Evolutionary conservation across 53 echinoderm and acorn worm genomes (phyloP), one percentile per base, ranked within the genome.

Genomic region (Temnopleurus reevesii): DNA sequence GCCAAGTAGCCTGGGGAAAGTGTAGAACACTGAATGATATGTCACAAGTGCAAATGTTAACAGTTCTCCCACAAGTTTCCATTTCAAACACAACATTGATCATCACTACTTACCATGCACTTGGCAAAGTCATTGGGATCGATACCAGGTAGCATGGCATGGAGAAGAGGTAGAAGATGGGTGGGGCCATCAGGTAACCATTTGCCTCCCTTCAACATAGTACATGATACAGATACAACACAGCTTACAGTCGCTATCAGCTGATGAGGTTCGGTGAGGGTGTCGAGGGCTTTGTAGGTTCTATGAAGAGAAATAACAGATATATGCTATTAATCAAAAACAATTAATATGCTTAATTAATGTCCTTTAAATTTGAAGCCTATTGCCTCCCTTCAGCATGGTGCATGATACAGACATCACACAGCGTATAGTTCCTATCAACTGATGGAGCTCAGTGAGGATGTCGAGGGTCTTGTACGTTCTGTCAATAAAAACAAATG

Each of bases 61-160:
- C n/a, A n/a, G n/a, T n/a, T n/a, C n/a, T n/a, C n/a, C n/a, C n/a
- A n/a, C n/a, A n/a, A n/a, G n/a, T n/a, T n/a, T n/a, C n/a, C n/a
- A n/a, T n/a, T n/a, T n/a, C n/a, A n/a, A n/a, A n/a, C n/a, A n/a
- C n/a, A n/a, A n/a, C n/a, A 33, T 15, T 17, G 33, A 34, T 15
- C 31, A 17, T 15, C 33, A 63, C 31, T 79, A 79, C 79, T 27
- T 30, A 79, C 98, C 98, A 97, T 93, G 35, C 93, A 95, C 63
- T 97, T 95, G 44, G 90, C 89, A 76, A 95, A 92, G 59, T 97
- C 98, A 71, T 97, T 97, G 46, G 98, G 93, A 76, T 97, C 98
- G 45, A 97, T 97, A 29, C 98, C 98, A 23, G 98, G 98, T 19
- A 97, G 89, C 29, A 95, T 63, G 1, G 95, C 93, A 53, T 92